Base-by-base conservation (phyloP, 2,888 invertebrate species). In the Entomobrya multifasciata region DNA sequence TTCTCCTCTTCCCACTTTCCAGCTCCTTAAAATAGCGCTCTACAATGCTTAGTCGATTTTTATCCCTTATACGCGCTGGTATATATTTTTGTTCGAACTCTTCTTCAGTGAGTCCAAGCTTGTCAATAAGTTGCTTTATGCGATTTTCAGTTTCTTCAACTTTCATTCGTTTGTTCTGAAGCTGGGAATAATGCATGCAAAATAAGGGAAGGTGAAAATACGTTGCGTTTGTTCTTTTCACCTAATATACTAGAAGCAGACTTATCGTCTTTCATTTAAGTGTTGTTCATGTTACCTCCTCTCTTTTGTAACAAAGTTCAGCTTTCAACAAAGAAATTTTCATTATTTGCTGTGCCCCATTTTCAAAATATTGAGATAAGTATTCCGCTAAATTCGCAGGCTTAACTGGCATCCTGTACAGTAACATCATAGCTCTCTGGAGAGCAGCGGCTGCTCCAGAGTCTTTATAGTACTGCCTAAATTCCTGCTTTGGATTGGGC, bases 321-420 rank as follows among this genome's bases (percentile, higher is more conserved):
- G 90, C 90, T 76, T 86, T 85, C 8, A 90, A 81, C 10, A 87
- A 57, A 3, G 89, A 89, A 41, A 90, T 77, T 22, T 79, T 41
- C 20, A 87, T 67, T 20, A 89, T 25, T 4, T 60, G 55, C n/a
- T 44, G 74, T 2, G 87, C 90, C 11, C 89, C 88, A 82, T 90
- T 88, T 77, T 90, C 89, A 41, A 91, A 76, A 55, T 85, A 91
- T 70, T 90, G 89, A 0, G 88, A 88, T 17, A 90, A 89, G 70
- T 84, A 91, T 44, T 90, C 89, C 4, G 82, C 44, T 8, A 90
- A 11, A 74, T 91, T 89, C 6, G 62, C 52, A 0, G 90, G 91
- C 60, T 90, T 90, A 0, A 89, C 88, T 22, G 91, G 90, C 77
- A 91, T 67, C 70, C 86, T 57, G 36, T 89, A 89, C 0, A 91